Evolutionary conservation across 2,888 invertebrate genomes (phyloP).

Genomic region (Ophioninae sp.): DNA sequence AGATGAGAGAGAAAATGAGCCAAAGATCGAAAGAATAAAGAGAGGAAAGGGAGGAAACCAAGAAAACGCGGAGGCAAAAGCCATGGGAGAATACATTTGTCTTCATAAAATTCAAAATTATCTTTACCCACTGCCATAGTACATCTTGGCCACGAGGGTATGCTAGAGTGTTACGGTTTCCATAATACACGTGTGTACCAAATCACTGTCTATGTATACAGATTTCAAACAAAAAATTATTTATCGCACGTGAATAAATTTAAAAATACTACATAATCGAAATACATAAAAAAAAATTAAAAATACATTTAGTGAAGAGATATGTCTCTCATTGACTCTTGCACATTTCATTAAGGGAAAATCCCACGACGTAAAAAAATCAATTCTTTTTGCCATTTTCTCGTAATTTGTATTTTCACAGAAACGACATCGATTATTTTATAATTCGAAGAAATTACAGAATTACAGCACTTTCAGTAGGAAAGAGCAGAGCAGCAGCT

Average conservation of each 20-base stretch:
- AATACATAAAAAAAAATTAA: no score
- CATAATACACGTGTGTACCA: background rate
- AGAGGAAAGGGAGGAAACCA: constrained; percentile 33
- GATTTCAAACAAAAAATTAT: background rate
- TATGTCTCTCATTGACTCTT: background rate
- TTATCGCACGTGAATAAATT: background rate
- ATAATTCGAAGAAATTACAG: no score
- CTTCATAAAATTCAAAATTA: constrained; percentile 72
- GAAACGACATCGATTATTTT: no score
- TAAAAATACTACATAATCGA: background rate
- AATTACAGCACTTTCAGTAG: no score
- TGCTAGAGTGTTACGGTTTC: constrained; percentile 13
- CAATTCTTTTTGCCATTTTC: no score
- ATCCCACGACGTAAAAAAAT: no score
- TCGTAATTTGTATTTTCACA: no score
- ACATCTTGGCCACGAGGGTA: constrained; percentile 51
- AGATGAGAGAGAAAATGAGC: background rate
- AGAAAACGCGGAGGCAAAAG: constrained; percentile 31
- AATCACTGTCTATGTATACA: background rate
- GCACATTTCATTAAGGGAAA: background rate
- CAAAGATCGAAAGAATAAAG: background rate
- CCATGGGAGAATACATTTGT: constrained; percentile 64
- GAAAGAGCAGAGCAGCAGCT: no score
- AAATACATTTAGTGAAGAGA: no score
- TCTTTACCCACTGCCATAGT: constrained; percentile 59